Percentiles rank a stretch among this genome's conserved stretches.
Evolutionary conservation across 2,113 vertebrate species (phyloP).

Genomic region (Grammatotria lemairii): DNA sequence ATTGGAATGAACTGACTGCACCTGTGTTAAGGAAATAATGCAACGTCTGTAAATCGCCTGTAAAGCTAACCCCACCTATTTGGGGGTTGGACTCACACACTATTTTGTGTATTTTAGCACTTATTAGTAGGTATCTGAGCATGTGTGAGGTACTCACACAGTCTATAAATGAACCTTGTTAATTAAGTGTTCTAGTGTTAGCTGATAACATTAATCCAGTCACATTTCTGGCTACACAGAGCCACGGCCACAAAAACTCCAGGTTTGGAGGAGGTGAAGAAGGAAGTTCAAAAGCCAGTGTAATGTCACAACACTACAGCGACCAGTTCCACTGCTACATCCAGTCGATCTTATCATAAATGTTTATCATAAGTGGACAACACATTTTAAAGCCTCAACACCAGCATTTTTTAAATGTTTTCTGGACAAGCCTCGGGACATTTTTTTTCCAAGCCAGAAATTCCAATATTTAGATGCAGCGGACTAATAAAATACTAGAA

Average conservation of each 20-base stretch:
- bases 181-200: neutral
- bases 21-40: neutral
- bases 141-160: rapidly evolving
- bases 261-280: neutral
- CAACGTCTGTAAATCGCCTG: rapidly evolving
- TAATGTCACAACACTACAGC: neutral
- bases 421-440: neutral
- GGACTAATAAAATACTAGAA: neutral
- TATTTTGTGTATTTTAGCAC: neutral
- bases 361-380: neutral
- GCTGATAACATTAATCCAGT: neutral
- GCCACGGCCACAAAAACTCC: neutral
- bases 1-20: neutral
- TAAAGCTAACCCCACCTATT: neutral
- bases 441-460: neutral
- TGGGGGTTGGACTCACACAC: neutral
- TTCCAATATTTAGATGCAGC: neutral
- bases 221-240: neutral
- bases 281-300: neutral
- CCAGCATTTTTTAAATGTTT: rapidly evolving
- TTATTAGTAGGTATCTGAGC: neutral
- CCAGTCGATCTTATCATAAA: rapidly evolving
- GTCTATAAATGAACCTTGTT: neutral
- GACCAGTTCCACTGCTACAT: neutral
- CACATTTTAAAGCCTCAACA: neutral